Evolutionary conservation across 2,888 invertebrate species (phyloP), one percentile per base, ranked within the genome.

Genomic region (Elmis aenea): DNA sequence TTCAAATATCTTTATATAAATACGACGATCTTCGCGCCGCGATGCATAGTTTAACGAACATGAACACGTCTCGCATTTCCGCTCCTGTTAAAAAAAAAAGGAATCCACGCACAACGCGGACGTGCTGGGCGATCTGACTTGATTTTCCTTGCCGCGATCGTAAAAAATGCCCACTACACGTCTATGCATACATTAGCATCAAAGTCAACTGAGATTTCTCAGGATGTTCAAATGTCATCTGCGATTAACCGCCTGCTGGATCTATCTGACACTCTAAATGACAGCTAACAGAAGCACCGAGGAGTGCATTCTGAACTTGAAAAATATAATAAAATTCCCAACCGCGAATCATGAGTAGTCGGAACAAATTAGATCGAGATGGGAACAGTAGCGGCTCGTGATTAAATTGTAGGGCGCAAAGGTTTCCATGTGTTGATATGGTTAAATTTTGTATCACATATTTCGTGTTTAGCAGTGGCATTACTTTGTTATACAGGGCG

Each of bases 151-250:
- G 20, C 28, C 27, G 33, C 33, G 38, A 32, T 39, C 30, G 26
- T 39, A 39, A 39, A 39, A 39, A 34, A 29, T 16, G 21, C 26
- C 13, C 22, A 13, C 15, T 30, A n/a, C 26, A 34, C 34, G 30
- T 29, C 34, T 29, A 31, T 39, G 39, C 39, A 39, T 39, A 34
- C 24, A 39, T 39, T 39, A 39, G 34, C 24, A 34, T 39, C 34
- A 39, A 34, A 39, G 29, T 39, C 34, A 13, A 21, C n/a, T 20
- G 37, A 25, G 30, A 23, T 36, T 35, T 38, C 38, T 31, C 35
- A 31, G 31, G 31, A 35, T 36, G 26, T 24, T n/a, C n/a, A n/a
- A 35, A 31, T 32, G 40, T 28, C 35, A 36, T 35, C 35, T 25
- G 20, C 40, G 35, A 40, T 40, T 40, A 40, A 36, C 25, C 40